Evolutionary conservation across 2,888 invertebrate species (phyloP).

Genomic region (Nemurella pictetii): DNA sequence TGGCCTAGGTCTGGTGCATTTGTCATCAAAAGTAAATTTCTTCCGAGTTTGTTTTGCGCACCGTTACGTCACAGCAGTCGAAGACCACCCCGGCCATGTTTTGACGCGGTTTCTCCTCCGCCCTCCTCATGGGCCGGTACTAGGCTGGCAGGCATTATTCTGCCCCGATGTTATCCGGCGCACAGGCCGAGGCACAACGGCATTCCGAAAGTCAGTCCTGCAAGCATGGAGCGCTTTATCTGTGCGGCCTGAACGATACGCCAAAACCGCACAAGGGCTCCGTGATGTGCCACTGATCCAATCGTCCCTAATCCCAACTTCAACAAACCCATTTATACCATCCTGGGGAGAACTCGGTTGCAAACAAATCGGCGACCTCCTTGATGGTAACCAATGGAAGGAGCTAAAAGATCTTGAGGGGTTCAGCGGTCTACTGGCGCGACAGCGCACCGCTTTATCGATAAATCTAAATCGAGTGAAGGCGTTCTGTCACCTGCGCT

Average conservation of each 20-base stretch:
- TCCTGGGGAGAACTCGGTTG: too few species aligned
- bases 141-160: slow-evolving; percentile 1
- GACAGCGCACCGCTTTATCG: not conserved
- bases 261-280: too few species aligned
- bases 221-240: not conserved
- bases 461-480: not conserved
- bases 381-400: too few species aligned
- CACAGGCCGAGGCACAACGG: not conserved
- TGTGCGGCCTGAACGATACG: too few species aligned
- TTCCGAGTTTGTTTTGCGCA: slow-evolving; percentile 23
- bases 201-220: not conserved
- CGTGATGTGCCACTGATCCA: too few species aligned
- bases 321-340: too few species aligned
- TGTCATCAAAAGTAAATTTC: slow-evolving; percentile 1
- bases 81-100: not conserved
- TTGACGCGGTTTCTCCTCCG: slow-evolving; percentile 7
- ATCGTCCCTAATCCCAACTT: too few species aligned
- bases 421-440: not conserved
- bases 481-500: not conserved
- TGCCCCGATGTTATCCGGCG: not conserved
- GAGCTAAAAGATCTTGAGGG: too few species aligned
- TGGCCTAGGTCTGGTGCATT: slow-evolving; percentile 27
- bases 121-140: not conserved
- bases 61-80: not conserved
- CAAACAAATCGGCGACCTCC: too few species aligned